These are phyloP conservation scores for Hirtodrosophila cameraria DNA, from an alignment of 2,888 invertebrate genomes.

Conservation along the genomic window DNA sequence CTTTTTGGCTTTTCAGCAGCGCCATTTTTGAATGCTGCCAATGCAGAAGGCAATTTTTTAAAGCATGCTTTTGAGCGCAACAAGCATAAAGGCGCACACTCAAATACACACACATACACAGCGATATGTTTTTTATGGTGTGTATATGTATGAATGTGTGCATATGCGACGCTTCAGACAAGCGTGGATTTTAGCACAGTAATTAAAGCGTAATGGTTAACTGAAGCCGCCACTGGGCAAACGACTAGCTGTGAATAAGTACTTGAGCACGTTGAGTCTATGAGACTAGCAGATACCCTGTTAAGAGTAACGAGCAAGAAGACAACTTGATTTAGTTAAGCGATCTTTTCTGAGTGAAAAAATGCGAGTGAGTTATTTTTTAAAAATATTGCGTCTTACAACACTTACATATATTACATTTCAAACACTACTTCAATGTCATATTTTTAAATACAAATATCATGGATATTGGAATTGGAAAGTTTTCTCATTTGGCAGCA, in stretches of 20 bases:
- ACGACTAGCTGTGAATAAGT: slow-evolving; percentile 3
- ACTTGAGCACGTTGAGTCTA: no score
- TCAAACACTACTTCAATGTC: no score
- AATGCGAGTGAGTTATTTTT: no score
- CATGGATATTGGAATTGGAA: no score
- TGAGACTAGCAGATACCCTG: slow-evolving; percentile 21
- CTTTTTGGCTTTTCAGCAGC: slow-evolving; percentile 15
- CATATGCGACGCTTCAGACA: slow-evolving; percentile 55
- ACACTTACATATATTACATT: no score
- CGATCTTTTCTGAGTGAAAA: no score
- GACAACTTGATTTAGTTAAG: no score
- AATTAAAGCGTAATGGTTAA: slow-evolving; percentile 72
- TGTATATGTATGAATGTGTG: slow-evolving; percentile 22
- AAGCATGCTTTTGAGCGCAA: slow-evolving; percentile 63
- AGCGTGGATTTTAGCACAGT: slow-evolving; percentile 72
- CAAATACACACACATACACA: slow-evolving; percentile 12
- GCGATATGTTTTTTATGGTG: slow-evolving; percentile 5
- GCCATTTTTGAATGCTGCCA: slow-evolving; percentile 31
- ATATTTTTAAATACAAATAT: no score
- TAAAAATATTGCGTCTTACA: no score
- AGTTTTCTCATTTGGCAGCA: no score
- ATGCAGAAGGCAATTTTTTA: slow-evolving; percentile 54
- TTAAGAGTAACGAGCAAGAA: no score
- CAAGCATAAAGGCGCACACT: slow-evolving; percentile 47
- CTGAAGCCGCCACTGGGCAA: slow-evolving; percentile 52